Percentiles rank a stretch among this genome's conserved stretches.
phyloP scores from a whole-genome alignment of 2,797 vertebrate genomes.

The Manis pentadactyla region DNA sequence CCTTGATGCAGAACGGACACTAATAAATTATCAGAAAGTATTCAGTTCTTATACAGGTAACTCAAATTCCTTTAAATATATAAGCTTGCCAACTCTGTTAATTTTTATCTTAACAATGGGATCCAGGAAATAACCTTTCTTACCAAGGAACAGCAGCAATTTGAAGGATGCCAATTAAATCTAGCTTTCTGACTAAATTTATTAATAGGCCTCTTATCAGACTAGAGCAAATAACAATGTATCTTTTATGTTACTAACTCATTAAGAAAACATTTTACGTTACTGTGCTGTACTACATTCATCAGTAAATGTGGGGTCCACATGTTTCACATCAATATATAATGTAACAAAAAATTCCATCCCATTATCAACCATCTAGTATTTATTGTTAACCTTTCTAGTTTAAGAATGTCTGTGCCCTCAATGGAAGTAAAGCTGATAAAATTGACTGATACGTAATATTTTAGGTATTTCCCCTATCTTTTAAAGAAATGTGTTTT shows the following conservation, averaged over 20 bases:
- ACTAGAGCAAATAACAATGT: conserved; percentile 49
- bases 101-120: conserved; percentile 56
- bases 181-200: conserved; percentile 54
- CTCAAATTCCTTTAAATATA: conserved; percentile 60
- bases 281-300: not conserved
- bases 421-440: conserved; percentile 72
- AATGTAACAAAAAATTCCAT: conserved; percentile 35
- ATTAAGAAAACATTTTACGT: conserved; percentile 60
- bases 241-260: conserved; percentile 49
- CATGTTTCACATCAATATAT: conserved; percentile 33
- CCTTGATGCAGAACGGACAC: conserved; percentile 22
- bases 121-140: conserved; percentile 56
- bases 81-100: not conserved
- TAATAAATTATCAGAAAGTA: conserved; percentile 47
- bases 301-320: conserved; percentile 56
- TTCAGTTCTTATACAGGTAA: conserved; percentile 27
- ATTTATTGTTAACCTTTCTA: conserved; percentile 71
- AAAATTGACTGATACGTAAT: conserved; percentile 67
- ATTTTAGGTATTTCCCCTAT: conserved; percentile 53
- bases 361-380: conserved; percentile 57
- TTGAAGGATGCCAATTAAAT: conserved; percentile 53
- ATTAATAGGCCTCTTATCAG: conserved; percentile 43
- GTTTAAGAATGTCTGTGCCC: conserved; percentile 69
- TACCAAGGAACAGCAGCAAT: conserved; percentile 70
- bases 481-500: conserved; percentile 43